A percentile compares a stretch with the other conserved stretches of the same genome.
Evolutionary conservation across 2,888 invertebrate genomes (phyloP).

Genomic region (Neoascia interrupta): DNA sequence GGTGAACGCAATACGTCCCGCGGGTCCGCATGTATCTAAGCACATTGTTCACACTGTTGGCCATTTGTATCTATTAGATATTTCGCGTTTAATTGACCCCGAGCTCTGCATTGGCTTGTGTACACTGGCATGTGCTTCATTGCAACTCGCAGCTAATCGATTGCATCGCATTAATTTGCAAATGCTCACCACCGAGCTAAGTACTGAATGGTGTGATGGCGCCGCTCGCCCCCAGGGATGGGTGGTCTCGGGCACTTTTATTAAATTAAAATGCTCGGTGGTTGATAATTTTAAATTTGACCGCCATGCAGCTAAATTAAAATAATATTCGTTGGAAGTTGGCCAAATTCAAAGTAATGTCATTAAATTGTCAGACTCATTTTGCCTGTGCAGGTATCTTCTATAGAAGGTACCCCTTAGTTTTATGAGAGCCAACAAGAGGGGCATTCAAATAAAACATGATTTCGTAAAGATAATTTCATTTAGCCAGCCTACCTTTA

Average conservation of each 20-base stretch:
- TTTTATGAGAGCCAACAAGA: too few species aligned
- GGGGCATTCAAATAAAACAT: too few species aligned
- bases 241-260: conserved; percentile 9
- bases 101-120: conserved; percentile 4
- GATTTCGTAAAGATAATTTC: conserved; percentile 28
- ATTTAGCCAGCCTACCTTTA: conserved; percentile 60
- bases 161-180: conserved; percentile 46
- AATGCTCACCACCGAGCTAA: conserved; percentile 33
- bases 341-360: conserved; percentile 78
- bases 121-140: background rate
- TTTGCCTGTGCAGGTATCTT: too few species aligned
- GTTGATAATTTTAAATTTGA: conserved; percentile 41
- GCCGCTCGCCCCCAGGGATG: background rate
- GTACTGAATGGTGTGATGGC: background rate
- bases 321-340: conserved; percentile 72
- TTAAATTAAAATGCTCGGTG: conserved; percentile 46
- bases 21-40: conserved; percentile 5
- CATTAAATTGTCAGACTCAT: conserved; percentile 75
- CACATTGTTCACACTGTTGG: conserved; percentile 8
- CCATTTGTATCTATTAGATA: conserved; percentile 41
- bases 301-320: conserved; percentile 18
- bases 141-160: conserved; percentile 53
- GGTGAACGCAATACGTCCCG: conserved; percentile 25
- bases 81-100: conserved; percentile 56
- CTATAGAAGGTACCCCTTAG: too few species aligned